These are phyloP conservation scores for Epinotia ramella DNA, from an alignment of 2,888 invertebrate genomes.

Conservation along the genomic window DNA sequence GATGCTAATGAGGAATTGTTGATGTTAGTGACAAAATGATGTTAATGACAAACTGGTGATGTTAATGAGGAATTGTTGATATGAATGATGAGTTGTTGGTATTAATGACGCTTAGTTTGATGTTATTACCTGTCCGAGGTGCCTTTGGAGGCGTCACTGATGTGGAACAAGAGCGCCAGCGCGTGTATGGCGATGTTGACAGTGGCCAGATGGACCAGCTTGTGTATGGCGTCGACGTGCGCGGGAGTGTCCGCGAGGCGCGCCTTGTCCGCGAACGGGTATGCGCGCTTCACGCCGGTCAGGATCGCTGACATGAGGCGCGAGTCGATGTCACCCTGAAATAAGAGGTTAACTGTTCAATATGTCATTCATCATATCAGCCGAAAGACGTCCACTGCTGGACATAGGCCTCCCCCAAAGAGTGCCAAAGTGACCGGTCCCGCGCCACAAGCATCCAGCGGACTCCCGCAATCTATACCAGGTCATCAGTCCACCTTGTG, in stretches of 20 bases:
- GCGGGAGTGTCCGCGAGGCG: constrained; percentile 80
- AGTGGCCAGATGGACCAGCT: constrained; percentile 90
- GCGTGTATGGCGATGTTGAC: constrained; percentile 86
- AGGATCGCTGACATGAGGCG: constrained; percentile 92
- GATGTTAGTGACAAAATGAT: no score
- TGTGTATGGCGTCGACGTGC: constrained; percentile 90
- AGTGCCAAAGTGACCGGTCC: no score
- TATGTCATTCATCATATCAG: no score
- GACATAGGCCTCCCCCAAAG: no score
- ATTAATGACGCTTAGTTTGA: neutral
- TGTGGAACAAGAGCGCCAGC: constrained; percentile 81
- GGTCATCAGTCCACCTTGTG: no score
- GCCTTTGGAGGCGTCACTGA: constrained; percentile 77
- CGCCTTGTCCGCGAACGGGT: constrained; percentile 91
- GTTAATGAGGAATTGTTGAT: neutral
- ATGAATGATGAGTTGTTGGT: no score
- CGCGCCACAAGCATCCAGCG: no score
- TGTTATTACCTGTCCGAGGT: constrained; percentile 84
- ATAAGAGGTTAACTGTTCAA: neutral
- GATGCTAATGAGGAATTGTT: neutral
- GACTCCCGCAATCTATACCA: no score
- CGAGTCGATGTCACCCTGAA: constrained; percentile 89
- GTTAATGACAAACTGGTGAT: neutral
- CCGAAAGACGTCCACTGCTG: no score
- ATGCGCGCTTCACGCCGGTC: constrained; percentile 92